Percentiles rank a stretch among this genome's conserved stretches.
Evolutionary conservation across 1,140 invertebrate genomes (phyloP).

Genomic region (Piezodorus guildinii): DNA sequence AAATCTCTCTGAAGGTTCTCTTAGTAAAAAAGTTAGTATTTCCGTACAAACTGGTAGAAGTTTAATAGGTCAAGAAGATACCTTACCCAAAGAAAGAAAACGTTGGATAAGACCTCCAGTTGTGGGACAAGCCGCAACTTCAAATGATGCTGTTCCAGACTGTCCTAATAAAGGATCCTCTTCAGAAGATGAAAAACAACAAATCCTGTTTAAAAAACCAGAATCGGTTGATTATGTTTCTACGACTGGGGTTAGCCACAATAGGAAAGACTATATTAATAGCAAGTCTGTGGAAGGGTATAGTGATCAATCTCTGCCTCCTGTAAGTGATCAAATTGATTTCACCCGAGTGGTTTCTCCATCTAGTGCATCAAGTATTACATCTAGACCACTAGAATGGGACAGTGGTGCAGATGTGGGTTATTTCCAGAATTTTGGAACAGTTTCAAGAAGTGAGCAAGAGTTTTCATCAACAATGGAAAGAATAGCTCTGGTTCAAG

Average conservation of each 20-base stretch:
- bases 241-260: background rate
- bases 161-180: background rate
- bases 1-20: background rate
- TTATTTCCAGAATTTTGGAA: conserved; percentile 36
- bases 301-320: background rate
- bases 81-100: conserved; percentile 8
- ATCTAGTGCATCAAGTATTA: conserved; percentile 25
- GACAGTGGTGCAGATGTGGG: conserved; percentile 65
- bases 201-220: background rate
- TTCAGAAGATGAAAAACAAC: background rate
- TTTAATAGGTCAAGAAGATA: conserved; percentile 12
- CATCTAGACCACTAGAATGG: conserved; percentile 47
- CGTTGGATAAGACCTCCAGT: conserved; percentile 21
- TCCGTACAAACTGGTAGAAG: conserved; percentile 3
- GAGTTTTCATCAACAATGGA: conserved; percentile 42
- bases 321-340: background rate
- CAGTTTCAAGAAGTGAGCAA: background rate
- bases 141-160: background rate
- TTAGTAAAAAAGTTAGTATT: background rate
- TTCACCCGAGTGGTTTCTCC: conserved; percentile 15
- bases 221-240: background rate
- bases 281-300: conserved; percentile 11
- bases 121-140: conserved; percentile 21
- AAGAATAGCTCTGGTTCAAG: conserved; percentile 36
- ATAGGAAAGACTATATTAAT: conserved; percentile 17